These are phyloP conservation scores for Geophilus truncorum DNA, from an alignment of 2,888 invertebrate species.

Conservation along the genomic window DNA sequence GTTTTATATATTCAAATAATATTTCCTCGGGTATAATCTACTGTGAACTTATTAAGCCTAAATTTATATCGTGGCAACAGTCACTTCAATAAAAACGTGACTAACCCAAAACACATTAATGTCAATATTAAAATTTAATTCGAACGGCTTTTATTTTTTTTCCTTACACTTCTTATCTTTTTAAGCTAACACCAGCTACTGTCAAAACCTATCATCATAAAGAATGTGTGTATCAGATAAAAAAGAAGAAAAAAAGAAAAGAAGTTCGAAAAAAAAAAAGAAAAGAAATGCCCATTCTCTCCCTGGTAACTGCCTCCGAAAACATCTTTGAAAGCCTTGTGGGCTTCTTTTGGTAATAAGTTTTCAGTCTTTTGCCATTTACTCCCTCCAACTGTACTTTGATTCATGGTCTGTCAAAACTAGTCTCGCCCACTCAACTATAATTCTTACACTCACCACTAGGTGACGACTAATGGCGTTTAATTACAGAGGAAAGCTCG, in stretches of 20 bases:
- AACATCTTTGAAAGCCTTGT: conserved; percentile 1
- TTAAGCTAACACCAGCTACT: conserved; percentile 10
- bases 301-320: background rate
- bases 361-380: background rate
- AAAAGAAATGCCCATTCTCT: background rate
- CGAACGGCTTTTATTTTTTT: background rate
- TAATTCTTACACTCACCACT: conserved; percentile 4
- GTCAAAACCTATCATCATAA: conserved; percentile 10
- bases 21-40: too few species aligned
- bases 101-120: background rate
- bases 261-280: too few species aligned
- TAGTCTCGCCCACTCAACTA: conserved; percentile 10
- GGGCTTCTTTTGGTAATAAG: conserved; percentile 10
- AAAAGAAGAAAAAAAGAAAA: background rate
- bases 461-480: conserved; percentile 10
- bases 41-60: background rate
- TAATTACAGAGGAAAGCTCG: conserved; percentile 1
- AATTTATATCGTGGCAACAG: background rate
- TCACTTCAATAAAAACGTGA: conserved; percentile 1
- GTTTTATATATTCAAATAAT: too few species aligned
- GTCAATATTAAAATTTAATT: background rate
- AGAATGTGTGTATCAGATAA: conserved; percentile 4
- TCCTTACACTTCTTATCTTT: background rate
- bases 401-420: conserved; percentile 3
- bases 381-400: conserved; percentile 10